Base-by-base conservation (phyloP, 2,888 invertebrate species). In the Heliconius charithonia region DNA sequence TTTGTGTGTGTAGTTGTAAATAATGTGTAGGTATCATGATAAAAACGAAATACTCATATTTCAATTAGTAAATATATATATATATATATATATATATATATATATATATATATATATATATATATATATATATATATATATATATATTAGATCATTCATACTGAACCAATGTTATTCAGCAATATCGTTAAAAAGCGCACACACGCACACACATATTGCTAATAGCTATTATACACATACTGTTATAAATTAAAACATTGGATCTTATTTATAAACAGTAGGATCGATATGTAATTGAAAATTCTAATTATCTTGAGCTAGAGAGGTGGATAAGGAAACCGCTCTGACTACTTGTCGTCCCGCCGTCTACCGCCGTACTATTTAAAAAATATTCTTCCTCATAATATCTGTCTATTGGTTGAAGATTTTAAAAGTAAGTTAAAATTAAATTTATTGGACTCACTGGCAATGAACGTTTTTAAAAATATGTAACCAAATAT, bases 311-410 rank as follows among this genome's bases (percentile, higher is more conserved):
- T 67, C 56, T 65, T 74, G 66, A 71, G 62, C 66, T 32, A 41
- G 32, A 75, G 78, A 67, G 45, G 45, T 73, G 62, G 76, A 80
- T 76, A 73, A 78, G 76, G 65, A 80, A 72, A 72, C 72, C 72
- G 74, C 63, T 76, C 27, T 70, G 74, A 80, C 73, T 63, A 66
- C 70, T 59, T 74, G 78, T 76, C 80, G 80, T 78, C 80, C 74
- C 76, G 70, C 78, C 70, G 80, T 80, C 80, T 80, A 37, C 80
- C 73, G 66, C 69, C 37, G 56, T 70, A 25, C 32, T 72, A 56
- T 37, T 56, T 59, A 72, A 72, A 29, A 51, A 59, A 51, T 65
- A 56, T 32, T 66, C 65, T 62, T 83, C 83, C 86, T 85, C 32
- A 63, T 63, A 45, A 63, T n/a, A 37, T 37, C n/a, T 25, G 6